Conservation (phyloP, 1,140 invertebrate genomes). For the Gonioctena quinquepunctata region DNA sequence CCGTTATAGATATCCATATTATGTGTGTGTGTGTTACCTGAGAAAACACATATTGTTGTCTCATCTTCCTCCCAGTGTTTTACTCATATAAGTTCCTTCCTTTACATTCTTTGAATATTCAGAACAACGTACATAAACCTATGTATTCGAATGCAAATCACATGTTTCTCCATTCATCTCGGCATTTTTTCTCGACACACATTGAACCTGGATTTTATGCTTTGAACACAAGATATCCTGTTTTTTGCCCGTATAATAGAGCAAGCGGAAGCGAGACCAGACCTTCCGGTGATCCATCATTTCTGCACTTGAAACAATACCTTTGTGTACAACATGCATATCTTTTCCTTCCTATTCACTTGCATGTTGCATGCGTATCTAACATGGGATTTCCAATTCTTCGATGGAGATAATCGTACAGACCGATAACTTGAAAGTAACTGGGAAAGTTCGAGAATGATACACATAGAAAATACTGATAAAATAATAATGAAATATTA, state of each 20-base stretch:
- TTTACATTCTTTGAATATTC: no score
- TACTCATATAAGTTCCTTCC: no score
- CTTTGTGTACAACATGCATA: not conserved
- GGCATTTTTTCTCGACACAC: not conserved
- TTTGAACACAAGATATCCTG: not conserved
- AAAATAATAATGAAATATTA: no score
- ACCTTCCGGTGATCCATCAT: not conserved
- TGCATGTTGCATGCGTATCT: not conserved
- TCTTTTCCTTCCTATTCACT: not conserved
- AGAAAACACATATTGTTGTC: no score
- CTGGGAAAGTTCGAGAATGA: no score
- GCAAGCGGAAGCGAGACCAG: not conserved
- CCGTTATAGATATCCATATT: no score
- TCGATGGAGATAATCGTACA: no score
- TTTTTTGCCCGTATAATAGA: not conserved
- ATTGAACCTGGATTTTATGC: not conserved
- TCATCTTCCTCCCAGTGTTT: no score
- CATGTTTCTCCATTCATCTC: not conserved
- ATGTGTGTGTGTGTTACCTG: no score
- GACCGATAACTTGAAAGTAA: no score
- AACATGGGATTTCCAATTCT: not conserved
- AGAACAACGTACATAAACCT: no score
- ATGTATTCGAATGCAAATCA: not conserved
- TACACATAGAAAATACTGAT: no score
- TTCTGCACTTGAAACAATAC: not conserved